phyloP scores from a whole-genome alignment of 2,888 invertebrate genomes.

The Hipparchia semele region DNA sequence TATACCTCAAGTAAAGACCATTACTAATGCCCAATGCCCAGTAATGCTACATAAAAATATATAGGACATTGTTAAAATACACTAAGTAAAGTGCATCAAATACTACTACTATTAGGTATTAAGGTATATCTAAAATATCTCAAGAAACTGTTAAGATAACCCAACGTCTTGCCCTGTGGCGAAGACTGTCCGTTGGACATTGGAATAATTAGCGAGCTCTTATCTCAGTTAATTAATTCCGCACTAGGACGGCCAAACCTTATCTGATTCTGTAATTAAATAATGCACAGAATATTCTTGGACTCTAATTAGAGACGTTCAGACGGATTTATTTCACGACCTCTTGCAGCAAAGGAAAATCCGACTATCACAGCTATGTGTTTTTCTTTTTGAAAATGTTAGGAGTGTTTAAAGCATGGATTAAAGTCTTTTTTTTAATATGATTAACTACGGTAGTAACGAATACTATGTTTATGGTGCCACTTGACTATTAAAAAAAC shows the following conservation, averaged over 20 bases:
- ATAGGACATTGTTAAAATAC: too few species aligned
- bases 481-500: too few species aligned
- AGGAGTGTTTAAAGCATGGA: neutral
- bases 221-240: slow-evolving; percentile 74
- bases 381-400: neutral
- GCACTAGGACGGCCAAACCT: slow-evolving; percentile 40
- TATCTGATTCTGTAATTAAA: slow-evolving; percentile 41
- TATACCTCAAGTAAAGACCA: too few species aligned
- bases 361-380: neutral
- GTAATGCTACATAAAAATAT: too few species aligned
- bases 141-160: slow-evolving; percentile 21
- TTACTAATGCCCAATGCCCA: too few species aligned
- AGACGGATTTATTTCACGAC: neutral
- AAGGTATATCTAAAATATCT: neutral
- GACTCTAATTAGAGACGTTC: neutral
- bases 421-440: too few species aligned
- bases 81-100: too few species aligned
- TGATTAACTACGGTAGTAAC: too few species aligned
- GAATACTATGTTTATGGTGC: too few species aligned
- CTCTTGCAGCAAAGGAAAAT: neutral
- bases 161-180: slow-evolving; percentile 21
- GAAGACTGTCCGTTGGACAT: slow-evolving; percentile 33
- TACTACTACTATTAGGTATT: neutral
- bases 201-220: slow-evolving; percentile 68
- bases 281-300: slow-evolving; percentile 14